phyloP scores from a whole-genome alignment of 2,888 invertebrate genomes.

The Meta bourneti region DNA sequence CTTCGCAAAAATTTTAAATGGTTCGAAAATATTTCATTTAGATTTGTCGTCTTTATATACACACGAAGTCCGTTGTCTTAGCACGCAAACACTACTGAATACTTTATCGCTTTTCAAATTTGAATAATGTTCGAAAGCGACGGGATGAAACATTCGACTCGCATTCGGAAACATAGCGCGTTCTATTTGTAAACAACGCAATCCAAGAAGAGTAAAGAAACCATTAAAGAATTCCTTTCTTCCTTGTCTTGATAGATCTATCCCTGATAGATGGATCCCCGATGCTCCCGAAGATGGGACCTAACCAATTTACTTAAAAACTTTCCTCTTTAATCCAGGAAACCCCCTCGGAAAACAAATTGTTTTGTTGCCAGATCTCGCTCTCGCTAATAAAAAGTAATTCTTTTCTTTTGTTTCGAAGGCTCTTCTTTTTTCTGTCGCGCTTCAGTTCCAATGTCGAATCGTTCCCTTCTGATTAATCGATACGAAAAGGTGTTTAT shows the following conservation, averaged over 20 bases:
- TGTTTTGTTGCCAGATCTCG: conserved; percentile 74
- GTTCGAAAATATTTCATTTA: too few species aligned
- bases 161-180: too few species aligned
- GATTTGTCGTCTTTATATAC: too few species aligned
- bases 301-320: conserved; percentile 76
- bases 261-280: conserved; percentile 57
- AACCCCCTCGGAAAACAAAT: conserved; percentile 64
- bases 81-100: too few species aligned
- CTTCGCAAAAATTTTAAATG: too few species aligned
- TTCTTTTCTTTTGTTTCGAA: conserved; percentile 64
- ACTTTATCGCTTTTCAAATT: too few species aligned
- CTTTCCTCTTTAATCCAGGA: conserved; percentile 57
- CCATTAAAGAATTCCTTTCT: conserved; percentile 8
- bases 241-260: conserved; percentile 17
- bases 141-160: too few species aligned
- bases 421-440: conserved; percentile 26
- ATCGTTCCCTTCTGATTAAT: conserved; percentile 64
- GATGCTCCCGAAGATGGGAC: conserved; percentile 61
- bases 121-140: too few species aligned
- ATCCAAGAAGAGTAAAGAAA: not conserved
- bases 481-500: conserved; percentile 76
- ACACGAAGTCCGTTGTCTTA: too few species aligned
- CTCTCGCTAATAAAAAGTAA: conserved; percentile 75
- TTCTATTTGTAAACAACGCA: not conserved
- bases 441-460: conserved; percentile 64